Conservation (phyloP, 2,113 vertebrate genomes). For the Trinectes maculatus region DNA sequence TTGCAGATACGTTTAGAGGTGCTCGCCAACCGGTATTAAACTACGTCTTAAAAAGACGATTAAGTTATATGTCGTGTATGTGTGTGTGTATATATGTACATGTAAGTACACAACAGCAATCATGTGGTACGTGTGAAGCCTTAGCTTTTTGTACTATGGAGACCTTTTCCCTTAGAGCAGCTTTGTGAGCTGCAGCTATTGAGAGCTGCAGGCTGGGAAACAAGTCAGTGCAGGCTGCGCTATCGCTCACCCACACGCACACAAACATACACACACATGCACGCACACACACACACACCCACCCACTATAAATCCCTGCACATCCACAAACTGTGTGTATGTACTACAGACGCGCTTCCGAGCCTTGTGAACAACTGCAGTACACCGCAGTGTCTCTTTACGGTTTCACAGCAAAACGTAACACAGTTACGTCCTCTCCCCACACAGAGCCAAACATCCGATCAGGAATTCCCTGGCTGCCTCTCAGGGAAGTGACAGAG, state of each 20-base stretch:
- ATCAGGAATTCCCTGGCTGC: conserved; percentile 58
- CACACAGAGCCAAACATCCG: conserved; percentile 52
- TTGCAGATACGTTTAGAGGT: too few species aligned
- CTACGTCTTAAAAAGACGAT: too few species aligned
- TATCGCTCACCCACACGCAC: conserved; percentile 35
- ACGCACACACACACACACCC: not conserved
- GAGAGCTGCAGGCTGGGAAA: conserved; percentile 60
- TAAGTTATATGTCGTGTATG: conserved; percentile 3
- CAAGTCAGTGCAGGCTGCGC: conserved; percentile 74
- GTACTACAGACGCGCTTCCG: not conserved
- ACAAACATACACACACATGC: not conserved
- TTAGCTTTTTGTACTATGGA: conserved; percentile 63
- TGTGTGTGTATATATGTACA: not conserved
- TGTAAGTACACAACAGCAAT: conserved; percentile 50
- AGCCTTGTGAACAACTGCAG: conserved; percentile 28
- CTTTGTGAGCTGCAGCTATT: conserved; percentile 59
- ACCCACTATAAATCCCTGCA: not conserved
- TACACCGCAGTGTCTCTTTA: conserved; percentile 16
- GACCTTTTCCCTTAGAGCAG: conserved; percentile 65
- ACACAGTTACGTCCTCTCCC: conserved; percentile 56
- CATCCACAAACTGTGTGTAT: conserved; percentile 2
- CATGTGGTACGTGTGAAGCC: conserved; percentile 54
- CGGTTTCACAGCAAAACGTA: conserved; percentile 50
- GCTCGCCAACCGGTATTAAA: too few species aligned
- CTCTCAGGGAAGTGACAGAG: conserved; percentile 47